A percentile compares a stretch with the other conserved stretches of the same genome.
These are phyloP conservation scores for Paedocypris micromegethes DNA, from an alignment of 2,797 vertebrate genomes.

Conservation along the genomic window DNA sequence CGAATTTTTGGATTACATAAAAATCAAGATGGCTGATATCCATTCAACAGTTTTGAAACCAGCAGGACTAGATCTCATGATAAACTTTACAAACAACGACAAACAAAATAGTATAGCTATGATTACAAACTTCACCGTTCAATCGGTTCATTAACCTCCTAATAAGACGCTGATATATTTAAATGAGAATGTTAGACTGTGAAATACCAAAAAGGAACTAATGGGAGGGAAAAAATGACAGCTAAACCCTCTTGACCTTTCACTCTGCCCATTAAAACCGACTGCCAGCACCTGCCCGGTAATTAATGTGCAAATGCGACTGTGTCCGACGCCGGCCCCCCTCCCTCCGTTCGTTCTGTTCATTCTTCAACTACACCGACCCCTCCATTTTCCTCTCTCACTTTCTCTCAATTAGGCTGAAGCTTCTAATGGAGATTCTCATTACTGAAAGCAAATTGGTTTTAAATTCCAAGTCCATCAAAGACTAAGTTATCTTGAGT, in stretches of 20 bases:
- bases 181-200: slow-evolving; percentile 54
- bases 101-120: slow-evolving; percentile 25
- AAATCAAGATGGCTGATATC: no score
- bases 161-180: slow-evolving; percentile 54
- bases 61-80: no score
- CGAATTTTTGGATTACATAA: no score
- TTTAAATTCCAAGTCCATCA: slow-evolving; percentile 63
- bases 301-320: slow-evolving; percentile 73
- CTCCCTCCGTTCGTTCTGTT: slow-evolving; percentile 19
- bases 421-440: slow-evolving; percentile 61
- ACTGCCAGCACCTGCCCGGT: slow-evolving; percentile 66
- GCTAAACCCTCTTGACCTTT: slow-evolving; percentile 68
- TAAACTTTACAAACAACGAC: background rate
- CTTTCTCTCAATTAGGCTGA: slow-evolving; percentile 63
- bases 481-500: slow-evolving; percentile 60
- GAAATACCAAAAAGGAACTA: slow-evolving; percentile 62
- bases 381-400: slow-evolving; percentile 44
- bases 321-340: slow-evolving; percentile 24
- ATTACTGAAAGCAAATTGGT: slow-evolving; percentile 68
- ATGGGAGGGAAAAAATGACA: slow-evolving; percentile 55
- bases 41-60: no score
- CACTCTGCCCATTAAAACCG: slow-evolving; percentile 60
- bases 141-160: slow-evolving; percentile 51
- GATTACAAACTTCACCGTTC: slow-evolving; percentile 47
- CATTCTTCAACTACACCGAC: slow-evolving; percentile 25